Evolutionary conservation across 2,797 vertebrate genomes (phyloP).

Genomic region (Pelodytes ibericus): DNA sequence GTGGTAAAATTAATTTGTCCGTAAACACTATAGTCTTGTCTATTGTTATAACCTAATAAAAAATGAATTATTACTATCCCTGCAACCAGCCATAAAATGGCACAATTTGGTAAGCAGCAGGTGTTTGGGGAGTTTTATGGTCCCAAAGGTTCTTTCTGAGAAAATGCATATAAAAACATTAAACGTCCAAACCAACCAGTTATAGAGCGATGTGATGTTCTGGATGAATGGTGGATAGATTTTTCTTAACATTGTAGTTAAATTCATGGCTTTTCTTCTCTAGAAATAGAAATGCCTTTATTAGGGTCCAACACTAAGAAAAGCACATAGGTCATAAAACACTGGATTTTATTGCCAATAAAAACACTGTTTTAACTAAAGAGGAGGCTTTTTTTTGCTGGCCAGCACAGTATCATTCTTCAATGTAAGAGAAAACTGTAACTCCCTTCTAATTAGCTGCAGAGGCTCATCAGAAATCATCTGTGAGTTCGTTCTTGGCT

Average conservation of each 20-base stretch:
- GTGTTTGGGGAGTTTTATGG: too few species aligned
- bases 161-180: too few species aligned
- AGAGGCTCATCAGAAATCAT: conserved; percentile 55
- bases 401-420: conserved; percentile 24
- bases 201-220: too few species aligned
- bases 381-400: conserved; percentile 22
- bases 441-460: conserved; percentile 54
- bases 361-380: conserved; percentile 37
- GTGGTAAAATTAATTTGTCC: too few species aligned
- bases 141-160: too few species aligned
- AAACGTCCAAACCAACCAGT: too few species aligned
- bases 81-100: too few species aligned
- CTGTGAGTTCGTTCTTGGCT: conserved; percentile 52
- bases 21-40: too few species aligned
- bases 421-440: conserved; percentile 38
- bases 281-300: not conserved
- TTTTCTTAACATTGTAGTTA: not conserved
- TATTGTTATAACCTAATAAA: too few species aligned
- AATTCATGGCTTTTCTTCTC: not conserved
- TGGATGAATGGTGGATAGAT: not conserved
- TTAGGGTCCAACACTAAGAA: not conserved
- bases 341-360: conserved; percentile 26
- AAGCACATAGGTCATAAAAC: not conserved
- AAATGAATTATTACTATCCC: too few species aligned
- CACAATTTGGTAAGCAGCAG: too few species aligned